These are phyloP conservation scores for Drosophila eohydei DNA, from an alignment of 2,888 invertebrate species.

Conservation along the genomic window DNA sequence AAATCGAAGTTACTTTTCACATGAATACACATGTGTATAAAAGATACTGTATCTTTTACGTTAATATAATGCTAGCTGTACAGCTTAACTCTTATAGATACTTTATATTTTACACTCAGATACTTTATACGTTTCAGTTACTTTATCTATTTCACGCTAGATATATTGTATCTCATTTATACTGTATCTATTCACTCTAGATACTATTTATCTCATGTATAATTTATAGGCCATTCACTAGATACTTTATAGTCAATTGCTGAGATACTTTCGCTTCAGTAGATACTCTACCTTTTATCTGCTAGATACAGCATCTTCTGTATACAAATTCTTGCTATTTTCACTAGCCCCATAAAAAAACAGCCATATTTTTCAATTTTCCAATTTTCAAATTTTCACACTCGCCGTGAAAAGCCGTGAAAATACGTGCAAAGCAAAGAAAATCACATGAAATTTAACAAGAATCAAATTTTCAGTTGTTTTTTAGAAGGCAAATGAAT, in stretches of 20 bases:
- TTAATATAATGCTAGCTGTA: not conserved
- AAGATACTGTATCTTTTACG: conserved; percentile 4
- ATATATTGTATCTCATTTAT: not conserved
- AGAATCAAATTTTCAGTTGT: conserved; percentile 48
- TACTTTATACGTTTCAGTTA: not conserved
- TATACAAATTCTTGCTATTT: not conserved
- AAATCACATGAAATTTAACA: conserved; percentile 54
- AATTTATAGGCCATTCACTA: not conserved
- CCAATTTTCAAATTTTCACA: conserved; percentile 6
- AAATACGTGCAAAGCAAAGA: conserved; percentile 36
- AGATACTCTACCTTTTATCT: not conserved
- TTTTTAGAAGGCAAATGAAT: conserved; percentile 19
- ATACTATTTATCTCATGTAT: not conserved
- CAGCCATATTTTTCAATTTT: too few species aligned
- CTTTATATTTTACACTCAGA: not conserved
- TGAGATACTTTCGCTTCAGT: not conserved
- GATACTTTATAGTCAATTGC: not conserved
- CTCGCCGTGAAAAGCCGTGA: conserved; percentile 30
- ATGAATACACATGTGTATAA: not conserved
- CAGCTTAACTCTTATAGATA: not conserved
- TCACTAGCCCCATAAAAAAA: not conserved
- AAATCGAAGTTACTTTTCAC: not conserved
- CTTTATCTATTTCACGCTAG: not conserved
- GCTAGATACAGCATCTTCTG: not conserved
- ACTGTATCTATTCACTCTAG: not conserved